Base-by-base conservation (phyloP, 2,888 invertebrate species). In the Chirona hameri region DNA sequence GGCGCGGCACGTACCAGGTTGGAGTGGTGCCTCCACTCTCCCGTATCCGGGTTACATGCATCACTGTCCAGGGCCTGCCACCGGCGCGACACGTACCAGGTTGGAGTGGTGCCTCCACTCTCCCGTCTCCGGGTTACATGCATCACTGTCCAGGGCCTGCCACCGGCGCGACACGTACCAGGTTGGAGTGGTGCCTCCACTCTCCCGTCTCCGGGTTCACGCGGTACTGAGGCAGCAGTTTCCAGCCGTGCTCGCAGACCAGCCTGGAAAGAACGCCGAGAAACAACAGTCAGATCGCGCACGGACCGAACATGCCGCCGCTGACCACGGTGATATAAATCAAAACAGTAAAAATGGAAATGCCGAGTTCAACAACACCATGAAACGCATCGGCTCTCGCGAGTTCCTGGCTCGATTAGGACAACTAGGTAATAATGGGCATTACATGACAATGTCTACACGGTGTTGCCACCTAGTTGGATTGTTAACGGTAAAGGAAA, bases 31-130 rank as follows among this genome's bases (percentile, higher is more conserved):
- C 93, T 91, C 96, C 96, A 97, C 88, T 96, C 95, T 0, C 95
- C 96, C 0, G 95, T 95, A 87, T 95, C 93, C 10, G 94, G 91
- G 87, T 96, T 95, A 39, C n/a, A 95, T 91, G 18, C 93, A 91
- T 87, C 96, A 96, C 88, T 95, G 94, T n/a, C n/a, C n/a, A 12
- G 48, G 9, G 10, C 24, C 46, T n/a, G 14, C 55, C 48, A n/a
- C 27, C 48, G 29, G n/a, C 3, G n/a, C 4, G 14, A 15, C 29
- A 84, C 85, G 85, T 85, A 89, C 91, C 81, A 93, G 91, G 87
- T 95, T 94, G 0, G 93, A 92, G 86, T 93, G 93, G 87, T 96
- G 96, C 84, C 93, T 91, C 96, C 96, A 97, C 88, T 96, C 95
- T 0, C 95, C 96, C 0, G 95, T 95, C 87, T 95, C 93, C 10